phyloP scores from a whole-genome alignment of 2,113 vertebrate genomes.

The Holacanthus passer region DNA sequence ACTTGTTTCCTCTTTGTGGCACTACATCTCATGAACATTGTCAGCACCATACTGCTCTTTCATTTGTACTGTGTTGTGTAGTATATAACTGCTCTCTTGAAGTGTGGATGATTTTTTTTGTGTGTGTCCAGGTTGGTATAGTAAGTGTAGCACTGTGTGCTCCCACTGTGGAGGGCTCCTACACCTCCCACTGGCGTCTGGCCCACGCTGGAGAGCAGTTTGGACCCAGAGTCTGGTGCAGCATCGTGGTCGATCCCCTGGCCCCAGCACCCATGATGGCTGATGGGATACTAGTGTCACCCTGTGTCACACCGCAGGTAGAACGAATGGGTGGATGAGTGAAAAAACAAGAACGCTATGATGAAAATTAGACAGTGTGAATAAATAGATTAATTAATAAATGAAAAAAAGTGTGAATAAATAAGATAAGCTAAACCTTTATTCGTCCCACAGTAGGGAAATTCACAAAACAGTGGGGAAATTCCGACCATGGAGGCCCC shows the following conservation, averaged over 20 bases:
- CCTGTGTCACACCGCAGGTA: conserved; percentile 87
- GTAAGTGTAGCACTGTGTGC: conserved; percentile 94
- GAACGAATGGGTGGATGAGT: not conserved
- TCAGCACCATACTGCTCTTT: not conserved
- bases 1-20: not conserved
- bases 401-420: not conserved
- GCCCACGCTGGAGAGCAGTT: conserved; percentile 95
- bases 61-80: not conserved
- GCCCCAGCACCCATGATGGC: conserved; percentile 80
- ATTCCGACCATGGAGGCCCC: no score
- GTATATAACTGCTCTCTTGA: not conserved
- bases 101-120: not conserved
- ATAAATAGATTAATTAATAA: not conserved
- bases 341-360: not conserved
- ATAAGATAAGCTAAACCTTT: no score
- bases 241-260: conserved; percentile 92
- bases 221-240: conserved; percentile 98
- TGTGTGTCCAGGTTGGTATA: conserved; percentile 86
- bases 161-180: conserved; percentile 92
- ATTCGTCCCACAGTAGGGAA: no score
- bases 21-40: no score
- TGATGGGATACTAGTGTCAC: conserved; percentile 76
- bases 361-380: not conserved
- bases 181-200: conserved; percentile 97
- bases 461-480: no score